Conservation (phyloP, 2,113 vertebrate species). For the Pongo pygmaeus region DNA sequence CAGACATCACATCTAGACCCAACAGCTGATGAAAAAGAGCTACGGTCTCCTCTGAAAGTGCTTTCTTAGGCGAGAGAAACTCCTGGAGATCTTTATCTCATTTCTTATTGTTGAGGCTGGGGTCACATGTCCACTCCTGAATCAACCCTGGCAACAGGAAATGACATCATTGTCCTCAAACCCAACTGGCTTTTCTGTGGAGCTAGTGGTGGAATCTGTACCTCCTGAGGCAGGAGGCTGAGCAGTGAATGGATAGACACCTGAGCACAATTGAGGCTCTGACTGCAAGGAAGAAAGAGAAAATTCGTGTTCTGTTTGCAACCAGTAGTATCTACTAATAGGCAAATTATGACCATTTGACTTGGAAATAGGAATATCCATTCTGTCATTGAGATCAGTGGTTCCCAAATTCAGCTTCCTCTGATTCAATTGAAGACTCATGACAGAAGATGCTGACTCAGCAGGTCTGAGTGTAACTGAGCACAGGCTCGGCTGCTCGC, state of each 20-base stretch:
- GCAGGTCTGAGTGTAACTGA: neutral
- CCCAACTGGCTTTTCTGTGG: neutral
- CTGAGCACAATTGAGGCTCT: neutral
- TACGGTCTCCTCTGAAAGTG: neutral
- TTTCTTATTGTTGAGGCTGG: neutral
- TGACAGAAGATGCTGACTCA: neutral
- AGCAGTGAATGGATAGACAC: neutral
- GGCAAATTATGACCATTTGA: conserved; percentile 41
- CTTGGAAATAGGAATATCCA: conserved; percentile 58
- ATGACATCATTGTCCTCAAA: neutral
- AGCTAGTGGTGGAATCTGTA: neutral
- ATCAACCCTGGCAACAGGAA: neutral
- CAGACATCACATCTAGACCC: neutral
- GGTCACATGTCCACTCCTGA: neutral
- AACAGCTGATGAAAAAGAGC: neutral
- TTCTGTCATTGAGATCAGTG: neutral
- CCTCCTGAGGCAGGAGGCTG: neutral
- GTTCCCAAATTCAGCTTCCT: neutral
- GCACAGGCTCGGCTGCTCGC: too few species aligned
- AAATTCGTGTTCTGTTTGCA: neutral
- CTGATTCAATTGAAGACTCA: neutral
- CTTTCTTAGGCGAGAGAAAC: neutral
- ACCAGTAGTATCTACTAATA: neutral
- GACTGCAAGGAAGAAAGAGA: neutral
- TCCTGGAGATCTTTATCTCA: neutral